phyloP scores from a whole-genome alignment of 2,797 vertebrate species.

The Cynopterus sphinx region DNA sequence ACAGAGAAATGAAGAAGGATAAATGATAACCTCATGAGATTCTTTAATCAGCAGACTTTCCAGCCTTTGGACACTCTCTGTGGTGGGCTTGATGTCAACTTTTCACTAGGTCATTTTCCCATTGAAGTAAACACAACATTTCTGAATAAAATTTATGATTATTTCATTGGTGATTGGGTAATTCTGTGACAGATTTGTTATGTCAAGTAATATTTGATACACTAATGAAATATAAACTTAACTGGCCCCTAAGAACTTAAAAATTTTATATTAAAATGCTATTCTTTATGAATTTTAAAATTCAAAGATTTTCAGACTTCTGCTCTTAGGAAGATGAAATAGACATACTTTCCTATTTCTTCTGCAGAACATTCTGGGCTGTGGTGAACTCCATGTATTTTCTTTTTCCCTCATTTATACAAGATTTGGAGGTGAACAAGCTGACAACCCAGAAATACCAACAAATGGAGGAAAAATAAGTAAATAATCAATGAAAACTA shows the following conservation, averaged over 20 bases:
- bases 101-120: conserved; percentile 60
- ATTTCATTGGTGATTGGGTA: conserved; percentile 48
- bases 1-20: conserved; percentile 23
- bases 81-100: neutral
- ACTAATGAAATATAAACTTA: neutral
- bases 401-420: neutral
- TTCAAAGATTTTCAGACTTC: neutral
- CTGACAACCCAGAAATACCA: neutral
- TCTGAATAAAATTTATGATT: conserved; percentile 43
- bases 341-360: neutral
- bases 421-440: neutral
- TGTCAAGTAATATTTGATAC: neutral
- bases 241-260: neutral
- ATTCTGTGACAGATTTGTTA: conserved; percentile 29
- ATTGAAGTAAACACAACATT: conserved; percentile 46
- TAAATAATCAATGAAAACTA: neutral
- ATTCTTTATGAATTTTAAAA: neutral
- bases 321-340: neutral
- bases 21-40: conserved; percentile 46
- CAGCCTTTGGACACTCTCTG: conserved; percentile 36
- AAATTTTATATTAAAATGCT: neutral
- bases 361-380: neutral
- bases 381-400: neutral
- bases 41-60: conserved; percentile 53
- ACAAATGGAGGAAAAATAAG: neutral